Evolutionary conservation across 2,797 vertebrate genomes (phyloP).

Genomic region (Peromyscus aztecus): DNA sequence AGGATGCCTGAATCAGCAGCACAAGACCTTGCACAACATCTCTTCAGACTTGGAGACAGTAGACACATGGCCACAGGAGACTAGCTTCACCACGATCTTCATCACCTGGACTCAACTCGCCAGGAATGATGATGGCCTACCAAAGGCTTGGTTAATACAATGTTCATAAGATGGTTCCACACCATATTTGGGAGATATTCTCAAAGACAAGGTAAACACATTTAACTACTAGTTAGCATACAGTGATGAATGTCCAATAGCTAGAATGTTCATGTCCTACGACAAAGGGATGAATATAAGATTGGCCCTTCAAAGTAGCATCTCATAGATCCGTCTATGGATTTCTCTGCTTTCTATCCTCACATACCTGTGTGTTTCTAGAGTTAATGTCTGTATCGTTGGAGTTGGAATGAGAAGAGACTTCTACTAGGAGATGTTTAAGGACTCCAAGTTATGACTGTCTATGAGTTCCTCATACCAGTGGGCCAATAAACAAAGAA

Average conservation of each 20-base stretch:
- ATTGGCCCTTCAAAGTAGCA: not conserved
- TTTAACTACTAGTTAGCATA: not conserved
- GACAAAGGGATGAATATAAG: not conserved
- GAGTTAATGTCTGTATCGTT: not conserved
- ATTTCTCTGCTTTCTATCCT: not conserved
- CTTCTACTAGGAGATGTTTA: not conserved
- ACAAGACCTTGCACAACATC: not conserved
- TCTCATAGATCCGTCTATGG: not conserved
- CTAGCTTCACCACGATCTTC: not conserved
- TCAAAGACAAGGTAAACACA: not conserved
- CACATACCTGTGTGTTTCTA: not conserved
- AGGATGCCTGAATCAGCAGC: not conserved
- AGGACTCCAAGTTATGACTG: not conserved
- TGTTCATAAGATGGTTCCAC: not conserved
- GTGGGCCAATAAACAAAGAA: not conserved
- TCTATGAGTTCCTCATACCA: not conserved
- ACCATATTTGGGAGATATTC: not conserved
- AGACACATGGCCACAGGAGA: not conserved
- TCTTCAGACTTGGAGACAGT: not conserved
- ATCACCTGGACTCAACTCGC: not conserved
- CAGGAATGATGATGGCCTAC: not conserved
- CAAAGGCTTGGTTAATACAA: not conserved
- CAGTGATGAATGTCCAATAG: not conserved
- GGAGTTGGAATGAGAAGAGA: not conserved
- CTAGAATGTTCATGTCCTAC: not conserved